Conservation (phyloP, 1,140 invertebrate species). For the Drosophila sp. region DNA sequence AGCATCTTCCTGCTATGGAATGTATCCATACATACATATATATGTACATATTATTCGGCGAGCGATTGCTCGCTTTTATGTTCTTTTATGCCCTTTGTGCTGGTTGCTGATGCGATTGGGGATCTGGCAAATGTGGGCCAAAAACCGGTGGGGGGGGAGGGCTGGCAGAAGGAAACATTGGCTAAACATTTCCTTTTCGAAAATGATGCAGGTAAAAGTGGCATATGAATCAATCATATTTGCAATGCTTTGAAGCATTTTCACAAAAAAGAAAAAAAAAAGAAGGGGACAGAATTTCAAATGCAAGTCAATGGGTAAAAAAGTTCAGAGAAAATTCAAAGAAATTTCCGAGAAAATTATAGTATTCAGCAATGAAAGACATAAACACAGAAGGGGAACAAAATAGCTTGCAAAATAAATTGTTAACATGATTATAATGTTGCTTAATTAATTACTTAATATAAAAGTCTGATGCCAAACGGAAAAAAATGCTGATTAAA, state of each 20-base stretch:
- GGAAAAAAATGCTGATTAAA: too few species aligned
- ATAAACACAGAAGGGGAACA: too few species aligned
- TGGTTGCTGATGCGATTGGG: conserved; percentile 56
- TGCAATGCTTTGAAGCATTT: conserved; percentile 11
- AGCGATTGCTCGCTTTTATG: conserved; percentile 62
- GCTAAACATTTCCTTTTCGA: conserved; percentile 1
- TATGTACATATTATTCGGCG: conserved; percentile 59
- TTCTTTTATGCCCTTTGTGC: conserved; percentile 62
- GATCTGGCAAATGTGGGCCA: conserved; percentile 43
- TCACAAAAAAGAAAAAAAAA: background rate
- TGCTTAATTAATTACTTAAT: too few species aligned
- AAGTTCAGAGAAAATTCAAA: background rate
- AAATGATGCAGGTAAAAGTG: conserved; percentile 11
- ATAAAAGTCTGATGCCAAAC: too few species aligned
- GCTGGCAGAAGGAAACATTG: background rate
- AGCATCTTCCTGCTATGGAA: conserved; percentile 63
- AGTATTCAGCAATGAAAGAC: too few species aligned
- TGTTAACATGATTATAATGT: too few species aligned
- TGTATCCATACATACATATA: conserved; percentile 43
- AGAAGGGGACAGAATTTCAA: background rate
- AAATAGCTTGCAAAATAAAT: too few species aligned
- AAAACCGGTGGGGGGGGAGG: background rate
- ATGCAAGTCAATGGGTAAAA: background rate
- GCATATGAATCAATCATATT: conserved; percentile 9
- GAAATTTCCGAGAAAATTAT: too few species aligned